Evolutionary conservation across 2,797 vertebrate species (phyloP).

Genomic region (Acanthornis magna): DNA sequence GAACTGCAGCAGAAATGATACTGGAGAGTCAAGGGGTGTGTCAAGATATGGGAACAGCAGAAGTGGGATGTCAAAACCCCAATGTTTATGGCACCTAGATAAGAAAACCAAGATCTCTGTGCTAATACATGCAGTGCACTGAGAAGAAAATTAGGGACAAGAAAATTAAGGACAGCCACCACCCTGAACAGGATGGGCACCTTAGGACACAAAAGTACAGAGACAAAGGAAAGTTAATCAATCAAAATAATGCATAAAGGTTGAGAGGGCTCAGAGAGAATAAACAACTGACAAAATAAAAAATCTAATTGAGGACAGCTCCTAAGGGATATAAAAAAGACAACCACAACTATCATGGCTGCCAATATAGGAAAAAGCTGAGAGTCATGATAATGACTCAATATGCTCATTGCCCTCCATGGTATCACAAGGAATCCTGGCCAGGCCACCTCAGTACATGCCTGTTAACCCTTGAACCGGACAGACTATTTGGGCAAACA

Average conservation of each 20-base stretch:
- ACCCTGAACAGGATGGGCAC: background rate
- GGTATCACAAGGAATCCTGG: background rate
- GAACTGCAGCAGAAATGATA: background rate
- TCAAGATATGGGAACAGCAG: background rate
- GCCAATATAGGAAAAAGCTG: background rate
- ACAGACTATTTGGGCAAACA: background rate
- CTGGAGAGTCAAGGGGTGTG: background rate
- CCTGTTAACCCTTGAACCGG: background rate
- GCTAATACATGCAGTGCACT: background rate
- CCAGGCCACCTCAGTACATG: background rate
- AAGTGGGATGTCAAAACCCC: background rate
- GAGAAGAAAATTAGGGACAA: background rate
- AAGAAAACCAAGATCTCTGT: background rate
- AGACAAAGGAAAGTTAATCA: background rate
- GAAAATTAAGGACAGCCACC: background rate
- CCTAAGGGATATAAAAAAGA: background rate
- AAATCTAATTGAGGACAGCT: background rate
- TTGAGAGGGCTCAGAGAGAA: background rate
- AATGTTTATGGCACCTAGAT: background rate
- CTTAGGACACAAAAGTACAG: background rate
- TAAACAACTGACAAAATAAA: background rate
- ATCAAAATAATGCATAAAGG: background rate
- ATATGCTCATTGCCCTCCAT: background rate
- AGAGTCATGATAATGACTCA: background rate
- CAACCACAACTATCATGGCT: background rate